Conservation (phyloP, 2,113 vertebrate species). For the Aegotheles bennettii region DNA sequence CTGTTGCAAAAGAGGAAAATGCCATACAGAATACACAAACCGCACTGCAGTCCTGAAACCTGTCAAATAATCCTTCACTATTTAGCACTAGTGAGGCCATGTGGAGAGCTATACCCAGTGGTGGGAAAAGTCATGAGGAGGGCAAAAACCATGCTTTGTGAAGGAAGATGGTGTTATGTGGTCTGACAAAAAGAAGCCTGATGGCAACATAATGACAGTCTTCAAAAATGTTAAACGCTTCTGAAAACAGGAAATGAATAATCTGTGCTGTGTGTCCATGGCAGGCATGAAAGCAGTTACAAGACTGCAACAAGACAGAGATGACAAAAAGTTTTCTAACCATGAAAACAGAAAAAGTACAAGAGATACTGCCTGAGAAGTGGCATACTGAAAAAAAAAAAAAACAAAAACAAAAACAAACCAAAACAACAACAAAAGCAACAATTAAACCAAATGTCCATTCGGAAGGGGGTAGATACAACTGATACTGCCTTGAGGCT, state of each 20-base stretch:
- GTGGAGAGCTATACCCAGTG: not conserved
- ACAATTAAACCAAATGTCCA: not conserved
- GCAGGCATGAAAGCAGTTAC: not conserved
- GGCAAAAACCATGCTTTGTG: not conserved
- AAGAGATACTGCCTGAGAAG: not conserved
- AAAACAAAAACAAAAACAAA: not conserved
- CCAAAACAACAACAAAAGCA: not conserved
- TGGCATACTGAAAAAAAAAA: no score
- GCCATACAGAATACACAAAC: not conserved
- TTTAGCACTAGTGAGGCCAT: not conserved
- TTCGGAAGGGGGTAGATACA: not conserved
- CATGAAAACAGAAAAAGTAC: not conserved
- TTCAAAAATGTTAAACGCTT: not conserved
- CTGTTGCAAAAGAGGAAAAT: not conserved
- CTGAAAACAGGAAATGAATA: not conserved
- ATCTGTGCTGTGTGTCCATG: fast-evolving
- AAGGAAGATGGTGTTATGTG: not conserved
- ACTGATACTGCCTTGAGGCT: not conserved
- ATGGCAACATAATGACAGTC: not conserved
- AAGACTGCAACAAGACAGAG: not conserved
- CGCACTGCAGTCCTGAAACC: not conserved
- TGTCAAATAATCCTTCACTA: not conserved
- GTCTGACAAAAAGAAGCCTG: not conserved
- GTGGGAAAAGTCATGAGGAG: not conserved
- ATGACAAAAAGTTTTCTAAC: not conserved